Percentiles rank a stretch among this genome's conserved stretches.
phyloP scores from a whole-genome alignment of 2,797 vertebrate genomes.

The Typhlichthys eigenmanni region DNA sequence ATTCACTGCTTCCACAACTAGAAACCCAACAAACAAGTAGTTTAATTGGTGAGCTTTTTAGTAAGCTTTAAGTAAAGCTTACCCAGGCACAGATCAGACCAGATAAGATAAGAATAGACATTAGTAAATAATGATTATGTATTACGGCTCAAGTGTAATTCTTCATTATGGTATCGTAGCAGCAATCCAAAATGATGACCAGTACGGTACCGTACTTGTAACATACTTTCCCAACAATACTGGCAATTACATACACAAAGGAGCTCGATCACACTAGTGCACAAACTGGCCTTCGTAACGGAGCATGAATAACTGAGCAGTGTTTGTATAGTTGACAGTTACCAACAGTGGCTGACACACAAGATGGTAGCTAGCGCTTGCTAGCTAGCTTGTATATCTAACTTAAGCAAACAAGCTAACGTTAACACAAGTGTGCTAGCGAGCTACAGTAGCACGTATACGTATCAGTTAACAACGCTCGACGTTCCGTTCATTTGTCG shows the following conservation, averaged over 20 bases:
- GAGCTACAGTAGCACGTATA: slow-evolving; percentile 17
- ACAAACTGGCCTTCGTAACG: no score
- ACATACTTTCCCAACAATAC: background rate
- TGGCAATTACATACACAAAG: background rate
- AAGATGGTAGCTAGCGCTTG: background rate
- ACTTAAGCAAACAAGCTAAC: slow-evolving; percentile 20
- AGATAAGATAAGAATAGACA: background rate
- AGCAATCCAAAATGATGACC: slow-evolving; percentile 8
- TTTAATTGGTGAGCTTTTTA: no score
- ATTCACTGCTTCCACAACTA: background rate
- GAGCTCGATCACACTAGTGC: background rate
- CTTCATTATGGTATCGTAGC: background rate
- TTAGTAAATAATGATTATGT: slow-evolving; percentile 1
- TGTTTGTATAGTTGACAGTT: background rate
- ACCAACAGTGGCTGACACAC: slow-evolving; percentile 13
- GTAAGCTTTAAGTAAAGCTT: no score
- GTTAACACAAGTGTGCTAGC: slow-evolving; percentile 7
- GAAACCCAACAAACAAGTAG: no score
- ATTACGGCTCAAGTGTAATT: slow-evolving; percentile 19
- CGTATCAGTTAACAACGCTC: slow-evolving; percentile 23
- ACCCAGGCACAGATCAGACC: background rate
- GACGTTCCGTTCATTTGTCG: slow-evolving; percentile 10
- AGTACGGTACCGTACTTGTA: no score
- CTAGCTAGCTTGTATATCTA: slow-evolving; percentile 32
- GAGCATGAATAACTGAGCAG: accelerated